A percentile compares a stretch with the other conserved stretches of the same genome.
These are phyloP conservation scores for Sebastes alutus DNA, from an alignment of 2,797 vertebrate species.

Conservation along the genomic window DNA sequence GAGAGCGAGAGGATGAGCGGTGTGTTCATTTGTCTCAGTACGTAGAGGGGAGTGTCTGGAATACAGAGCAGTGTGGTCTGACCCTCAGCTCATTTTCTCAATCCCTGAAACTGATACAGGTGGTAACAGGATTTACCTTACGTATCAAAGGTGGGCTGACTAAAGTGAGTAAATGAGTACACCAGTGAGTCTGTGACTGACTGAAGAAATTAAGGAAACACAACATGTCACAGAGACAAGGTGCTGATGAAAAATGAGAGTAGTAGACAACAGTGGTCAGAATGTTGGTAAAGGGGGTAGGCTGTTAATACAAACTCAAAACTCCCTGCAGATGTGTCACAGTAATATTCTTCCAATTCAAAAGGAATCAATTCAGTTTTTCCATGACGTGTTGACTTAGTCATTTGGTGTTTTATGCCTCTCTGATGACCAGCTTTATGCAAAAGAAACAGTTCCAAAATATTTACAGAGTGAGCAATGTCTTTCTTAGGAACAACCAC, in stretches of 20 bases:
- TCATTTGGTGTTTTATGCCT: background rate
- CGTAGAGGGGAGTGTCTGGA: constrained; percentile 61
- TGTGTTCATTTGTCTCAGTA: constrained; percentile 45
- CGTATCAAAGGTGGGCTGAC: background rate
- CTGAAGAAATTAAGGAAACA: background rate
- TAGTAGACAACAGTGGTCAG: background rate
- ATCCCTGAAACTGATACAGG: constrained; percentile 8
- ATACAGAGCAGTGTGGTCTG: constrained; percentile 53
- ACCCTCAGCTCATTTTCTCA: background rate
- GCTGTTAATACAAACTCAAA: background rate
- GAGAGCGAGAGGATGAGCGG: constrained; percentile 19
- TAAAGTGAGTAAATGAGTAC: background rate
- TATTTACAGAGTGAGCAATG: background rate
- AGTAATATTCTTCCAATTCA: background rate
- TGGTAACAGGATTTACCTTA: background rate
- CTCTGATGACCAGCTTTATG: background rate
- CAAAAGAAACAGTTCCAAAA: background rate
- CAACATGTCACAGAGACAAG: background rate
- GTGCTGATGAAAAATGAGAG: background rate
- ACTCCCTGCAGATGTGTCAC: background rate
- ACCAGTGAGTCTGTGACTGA: background rate
- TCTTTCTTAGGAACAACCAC: background rate
- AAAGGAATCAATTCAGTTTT: background rate
- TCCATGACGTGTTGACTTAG: background rate
- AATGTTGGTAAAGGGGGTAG: background rate